A percentile compares a stretch with the other conserved stretches of the same genome.
These are phyloP conservation scores for Dioctria linearis DNA, from an alignment of 2,888 invertebrate species.

Conservation along the genomic window DNA sequence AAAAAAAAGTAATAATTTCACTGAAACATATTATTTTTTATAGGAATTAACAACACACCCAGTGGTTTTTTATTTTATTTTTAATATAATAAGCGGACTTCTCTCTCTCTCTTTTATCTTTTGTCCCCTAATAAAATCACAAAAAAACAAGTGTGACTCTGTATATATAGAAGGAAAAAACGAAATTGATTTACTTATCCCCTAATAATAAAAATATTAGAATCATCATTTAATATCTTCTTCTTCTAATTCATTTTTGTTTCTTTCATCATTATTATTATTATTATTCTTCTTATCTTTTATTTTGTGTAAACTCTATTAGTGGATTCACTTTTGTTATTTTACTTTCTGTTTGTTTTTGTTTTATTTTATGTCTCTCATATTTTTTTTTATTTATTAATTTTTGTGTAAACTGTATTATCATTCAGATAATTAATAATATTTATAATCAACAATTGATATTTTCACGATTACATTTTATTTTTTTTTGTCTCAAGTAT, in stretches of 20 bases:
- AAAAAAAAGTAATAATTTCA: neutral
- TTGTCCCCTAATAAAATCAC: constrained; percentile 47
- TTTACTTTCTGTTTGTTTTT: constrained; percentile 22
- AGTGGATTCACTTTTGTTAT: constrained; percentile 7
- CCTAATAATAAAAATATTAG: constrained; percentile 35
- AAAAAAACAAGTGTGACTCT: constrained; percentile 34
- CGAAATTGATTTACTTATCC: constrained; percentile 48
- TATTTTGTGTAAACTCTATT: neutral
- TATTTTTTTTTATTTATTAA: constrained; percentile 16
- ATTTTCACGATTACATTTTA: constrained; percentile 21
- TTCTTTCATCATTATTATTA: neutral
- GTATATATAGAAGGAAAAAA: constrained; percentile 39
- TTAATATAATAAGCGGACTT: constrained; percentile 6
- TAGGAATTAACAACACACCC: constrained; percentile 39
- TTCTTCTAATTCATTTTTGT: neutral
- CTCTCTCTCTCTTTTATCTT: neutral
- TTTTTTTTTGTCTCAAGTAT: constrained; percentile 32
- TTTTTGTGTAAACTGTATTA: constrained; percentile 8
- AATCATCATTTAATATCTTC: constrained; percentile 30
- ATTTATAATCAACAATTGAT: constrained; percentile 33
- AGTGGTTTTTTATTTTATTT: neutral
- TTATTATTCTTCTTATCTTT: constrained; percentile 17
- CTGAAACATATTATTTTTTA: constrained; percentile 29
- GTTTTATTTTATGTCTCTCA: constrained; percentile 12
- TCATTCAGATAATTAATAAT: neutral